Conservation (phyloP, 2,888 invertebrate species). For the Helicoverpa assulta region DNA sequence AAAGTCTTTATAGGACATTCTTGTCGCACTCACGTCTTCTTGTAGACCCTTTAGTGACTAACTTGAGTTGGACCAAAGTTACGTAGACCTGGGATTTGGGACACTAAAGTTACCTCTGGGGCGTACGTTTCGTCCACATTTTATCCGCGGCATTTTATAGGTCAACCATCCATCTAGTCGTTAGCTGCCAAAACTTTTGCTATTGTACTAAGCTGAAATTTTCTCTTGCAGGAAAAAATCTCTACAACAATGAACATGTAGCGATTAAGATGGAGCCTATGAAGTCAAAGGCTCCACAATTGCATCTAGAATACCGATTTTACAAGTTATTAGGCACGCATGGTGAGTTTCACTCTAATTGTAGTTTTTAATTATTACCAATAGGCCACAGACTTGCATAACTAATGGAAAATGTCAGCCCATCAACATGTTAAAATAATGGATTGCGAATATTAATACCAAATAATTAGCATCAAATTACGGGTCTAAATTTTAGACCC, state of each 20-base stretch:
- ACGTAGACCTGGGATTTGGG: neutral
- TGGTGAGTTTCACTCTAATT: slow-evolving; percentile 92
- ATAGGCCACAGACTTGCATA: slow-evolving; percentile 27
- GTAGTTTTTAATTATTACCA: slow-evolving; percentile 49
- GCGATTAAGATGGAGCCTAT: slow-evolving; percentile 99
- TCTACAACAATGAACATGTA: slow-evolving; percentile 99
- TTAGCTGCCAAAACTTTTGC: neutral
- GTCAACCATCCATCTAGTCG: neutral
- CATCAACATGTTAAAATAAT: slow-evolving; percentile 49
- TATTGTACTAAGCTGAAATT: slow-evolving; percentile 27
- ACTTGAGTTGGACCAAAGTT: neutral
- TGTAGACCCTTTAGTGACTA: neutral
- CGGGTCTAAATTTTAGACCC: slow-evolving; percentile 54
- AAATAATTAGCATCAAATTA: slow-evolving; percentile 59
- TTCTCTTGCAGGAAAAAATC: slow-evolving; percentile 97
- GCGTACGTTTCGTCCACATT: neutral
- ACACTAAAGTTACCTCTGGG: neutral
- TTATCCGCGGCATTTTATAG: too few relatives aligned
- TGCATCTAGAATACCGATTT: slow-evolving; percentile 99
- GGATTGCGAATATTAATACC: slow-evolving; percentile 63
- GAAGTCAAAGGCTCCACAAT: slow-evolving; percentile 99
- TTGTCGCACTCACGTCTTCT: neutral
- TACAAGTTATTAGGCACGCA: slow-evolving; percentile 99
- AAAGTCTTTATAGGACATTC: neutral
- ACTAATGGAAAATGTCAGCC: slow-evolving; percentile 42